phyloP scores from a whole-genome alignment of 2,888 invertebrate species.

The Phyto melanocephala region DNA sequence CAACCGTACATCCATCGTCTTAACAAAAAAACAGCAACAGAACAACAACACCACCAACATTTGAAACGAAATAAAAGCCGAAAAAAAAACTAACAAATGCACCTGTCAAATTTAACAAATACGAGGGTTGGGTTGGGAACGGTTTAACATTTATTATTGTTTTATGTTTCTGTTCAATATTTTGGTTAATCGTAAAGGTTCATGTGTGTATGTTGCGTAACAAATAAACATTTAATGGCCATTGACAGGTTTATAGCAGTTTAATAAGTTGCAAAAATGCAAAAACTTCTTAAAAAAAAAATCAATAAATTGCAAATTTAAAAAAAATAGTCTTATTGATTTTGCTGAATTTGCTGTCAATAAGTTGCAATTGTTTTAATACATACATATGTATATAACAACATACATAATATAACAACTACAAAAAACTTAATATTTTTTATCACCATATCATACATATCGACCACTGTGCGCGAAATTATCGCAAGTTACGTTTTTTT shows the following conservation, averaged over 20 bases:
- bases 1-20: background rate
- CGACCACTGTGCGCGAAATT: no score
- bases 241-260: constrained; percentile 12
- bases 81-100: constrained; percentile 52
- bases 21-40: constrained; percentile 5
- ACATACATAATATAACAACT: no score
- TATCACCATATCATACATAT: no score
- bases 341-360: no score
- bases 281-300: background rate
- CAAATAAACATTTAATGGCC: constrained; percentile 7
- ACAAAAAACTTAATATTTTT: no score
- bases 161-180: background rate
- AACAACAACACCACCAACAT: background rate
- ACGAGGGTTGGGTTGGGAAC: constrained; percentile 42
- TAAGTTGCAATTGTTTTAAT: no score
- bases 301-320: background rate
- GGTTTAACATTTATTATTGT: background rate
- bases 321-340: no score
- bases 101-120: constrained; percentile 58
- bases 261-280: background rate
- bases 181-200: background rate
- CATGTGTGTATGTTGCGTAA: background rate
- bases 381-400: no score
- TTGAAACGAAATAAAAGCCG: constrained; percentile 17
- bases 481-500: no score